Base-by-base conservation (phyloP, 1,140 invertebrate species). In the Belonocnema kinseyi region DNA sequence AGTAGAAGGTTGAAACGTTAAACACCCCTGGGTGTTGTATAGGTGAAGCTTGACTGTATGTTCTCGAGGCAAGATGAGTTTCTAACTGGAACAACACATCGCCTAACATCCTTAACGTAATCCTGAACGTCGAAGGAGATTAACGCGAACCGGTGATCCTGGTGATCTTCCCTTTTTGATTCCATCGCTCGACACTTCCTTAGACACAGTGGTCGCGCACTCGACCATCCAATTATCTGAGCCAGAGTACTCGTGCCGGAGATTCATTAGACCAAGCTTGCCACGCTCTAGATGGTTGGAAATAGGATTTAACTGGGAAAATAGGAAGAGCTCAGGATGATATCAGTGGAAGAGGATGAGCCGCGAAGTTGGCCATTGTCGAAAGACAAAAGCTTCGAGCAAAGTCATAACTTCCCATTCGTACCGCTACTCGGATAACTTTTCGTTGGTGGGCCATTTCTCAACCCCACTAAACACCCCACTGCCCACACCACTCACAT, bases 281-380 rank as follows among this genome's bases (percentile, higher is more conserved):
- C 14, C 53, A 54, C n/a, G 53, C n/a, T 54, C 17, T 17, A 11
- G 16, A 54, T 54, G n/a, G 7, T 54, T n/a, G n/a, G 33, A 13
- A 17, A 72, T 13, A 53, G 73, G 19, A 74, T 76, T 78, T 40
- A 70, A 73, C 74, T 54, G 46, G 12, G 51, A 73, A 73, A 61
- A 46, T 50, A 72, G 19, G 74, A 50, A 33, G 50, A 66, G 66
- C 33, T 40, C n/a, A 33, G 77, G 12, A 76, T 51, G 52, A 26
- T 54, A 61, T 40, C 72, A 66, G 46, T n/a, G n/a, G n/a, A 12
- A 40, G 21, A 14, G 12, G 77, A 17, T 61, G 33, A 58, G 51
- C 33, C 40, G 72, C 54, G 50, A 77, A 77, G 80, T 80, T 73
- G 75, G 75, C 78, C 73, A 80, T 82, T 82, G 78, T 80, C 75